Evolutionary conservation across 1,140 invertebrate genomes (phyloP), one percentile per base, ranked within the genome.

Genomic region (Zaprionus davidi): DNA sequence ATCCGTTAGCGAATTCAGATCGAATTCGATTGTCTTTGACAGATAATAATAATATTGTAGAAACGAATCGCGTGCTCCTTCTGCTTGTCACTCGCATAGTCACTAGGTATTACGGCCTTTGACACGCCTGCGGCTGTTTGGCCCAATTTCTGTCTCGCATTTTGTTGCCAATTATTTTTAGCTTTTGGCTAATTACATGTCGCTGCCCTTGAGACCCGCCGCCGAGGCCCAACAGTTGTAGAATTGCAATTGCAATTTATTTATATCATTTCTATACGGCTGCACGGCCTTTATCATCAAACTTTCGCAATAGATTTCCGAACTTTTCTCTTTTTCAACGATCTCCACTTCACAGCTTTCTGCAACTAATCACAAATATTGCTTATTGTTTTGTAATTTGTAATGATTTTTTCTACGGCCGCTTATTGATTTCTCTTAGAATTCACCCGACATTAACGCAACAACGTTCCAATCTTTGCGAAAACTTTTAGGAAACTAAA

Each of bases 401-500:
- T 57, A 67, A 76, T 53, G 65, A 56, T 76, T 81, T 82, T 62
- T 62, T 55, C 57, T 73, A 55, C 4, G 56, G 44, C 51, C 66
- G 59, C 28, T 15, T 76, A 88, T 88, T 81, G 81, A 84, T 88
- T 88, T 87, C n/a, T 63, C 20, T 38, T 65, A 15, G 31, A 46
- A 58, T 72, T 68, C 41, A 51, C 67, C 66, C 65, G 70, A 66
- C 76, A 57, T 56, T 55, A 36, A 69, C 70, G 36, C 46, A 55
- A 55, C 57, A 55, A 62, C 78, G 90, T 71, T 88, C 78, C 78
- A 81, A 82, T 71, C 67, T 82, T 81, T 76, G 79, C 70, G 78
- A 86, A 92, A 91, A 88, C 86, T 79, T 81, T 90, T 82, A 78
- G 77, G 57, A 91, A 92, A 92, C 91, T 92, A 74, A 92, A 71